Evolutionary conservation across 2,797 vertebrate genomes (phyloP).

Genomic region (Glossophaga mutica): DNA sequence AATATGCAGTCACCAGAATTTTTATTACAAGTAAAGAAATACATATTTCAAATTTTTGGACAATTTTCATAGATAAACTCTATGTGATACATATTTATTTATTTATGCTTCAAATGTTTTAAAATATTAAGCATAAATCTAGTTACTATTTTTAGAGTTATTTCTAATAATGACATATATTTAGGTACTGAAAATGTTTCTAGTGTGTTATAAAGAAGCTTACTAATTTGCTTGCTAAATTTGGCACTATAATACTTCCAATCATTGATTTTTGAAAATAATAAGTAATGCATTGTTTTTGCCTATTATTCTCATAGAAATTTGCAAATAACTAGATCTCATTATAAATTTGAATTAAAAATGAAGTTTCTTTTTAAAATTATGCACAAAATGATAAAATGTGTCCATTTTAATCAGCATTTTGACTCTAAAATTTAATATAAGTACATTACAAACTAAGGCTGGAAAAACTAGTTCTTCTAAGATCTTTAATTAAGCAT

Average conservation of each 20-base stretch:
- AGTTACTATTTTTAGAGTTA: not conserved
- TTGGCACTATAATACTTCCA: not conserved
- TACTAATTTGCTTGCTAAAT: not conserved
- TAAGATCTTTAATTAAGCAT: not conserved
- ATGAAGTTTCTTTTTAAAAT: not conserved
- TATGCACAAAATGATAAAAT: not conserved
- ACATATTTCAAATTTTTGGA: not conserved
- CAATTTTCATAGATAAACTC: not conserved
- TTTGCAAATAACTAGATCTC: not conserved
- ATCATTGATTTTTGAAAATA: not conserved
- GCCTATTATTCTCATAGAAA: not conserved
- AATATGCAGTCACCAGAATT: not conserved
- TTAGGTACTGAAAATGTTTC: not conserved
- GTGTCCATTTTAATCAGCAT: not conserved
- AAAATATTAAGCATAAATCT: not conserved
- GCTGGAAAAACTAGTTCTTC: not conserved
- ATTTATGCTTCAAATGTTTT: not conserved
- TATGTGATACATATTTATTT: not conserved
- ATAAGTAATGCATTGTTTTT: not conserved
- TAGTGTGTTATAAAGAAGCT: conserved; percentile 6
- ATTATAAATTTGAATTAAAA: not conserved
- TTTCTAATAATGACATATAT: not conserved
- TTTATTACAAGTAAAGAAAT: not conserved
- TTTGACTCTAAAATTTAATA: not conserved
- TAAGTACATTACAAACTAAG: not conserved